These are phyloP conservation scores for Asarcornis scutulata DNA, from an alignment of 2,113 vertebrate species.

Conservation along the genomic window DNA sequence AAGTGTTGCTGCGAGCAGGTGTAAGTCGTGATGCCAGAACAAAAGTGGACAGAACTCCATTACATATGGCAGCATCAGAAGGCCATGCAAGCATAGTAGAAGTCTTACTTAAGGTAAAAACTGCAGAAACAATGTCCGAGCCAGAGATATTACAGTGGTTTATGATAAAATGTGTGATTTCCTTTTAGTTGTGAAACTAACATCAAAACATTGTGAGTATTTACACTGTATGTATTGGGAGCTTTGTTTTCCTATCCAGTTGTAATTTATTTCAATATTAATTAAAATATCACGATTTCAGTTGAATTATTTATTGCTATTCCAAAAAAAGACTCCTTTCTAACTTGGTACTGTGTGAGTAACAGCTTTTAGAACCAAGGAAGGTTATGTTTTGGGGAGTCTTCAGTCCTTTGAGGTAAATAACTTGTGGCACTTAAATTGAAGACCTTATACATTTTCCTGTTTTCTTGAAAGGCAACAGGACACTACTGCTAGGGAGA, in stretches of 20 bases:
- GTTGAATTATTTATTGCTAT: neutral
- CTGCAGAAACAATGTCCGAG: neutral
- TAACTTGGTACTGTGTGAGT: neutral
- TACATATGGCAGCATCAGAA: conserved; percentile 89
- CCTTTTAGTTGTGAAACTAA: neutral
- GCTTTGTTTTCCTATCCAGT: neutral
- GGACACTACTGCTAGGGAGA: neutral
- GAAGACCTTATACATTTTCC: neutral
- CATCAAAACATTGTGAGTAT: neutral
- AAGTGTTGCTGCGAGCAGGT: conserved; percentile 87
- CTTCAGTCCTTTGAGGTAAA: neutral
- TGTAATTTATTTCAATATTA: neutral
- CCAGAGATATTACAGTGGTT: neutral
- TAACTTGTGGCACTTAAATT: neutral
- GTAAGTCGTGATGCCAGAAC: conserved; percentile 90
- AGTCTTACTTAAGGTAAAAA: conserved; percentile 86
- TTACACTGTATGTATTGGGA: neutral
- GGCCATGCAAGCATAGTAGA: conserved; percentile 89
- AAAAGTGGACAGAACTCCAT: conserved; percentile 88
- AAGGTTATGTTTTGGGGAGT: neutral
- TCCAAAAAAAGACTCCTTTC: neutral
- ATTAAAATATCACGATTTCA: neutral
- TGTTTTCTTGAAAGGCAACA: neutral
- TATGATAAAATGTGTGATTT: neutral
- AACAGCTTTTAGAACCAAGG: neutral